A percentile compares a stretch with the other conserved stretches of the same genome.
phyloP scores from a whole-genome alignment of 2,888 invertebrate genomes.

The Yponomeuta sedellus region DNA sequence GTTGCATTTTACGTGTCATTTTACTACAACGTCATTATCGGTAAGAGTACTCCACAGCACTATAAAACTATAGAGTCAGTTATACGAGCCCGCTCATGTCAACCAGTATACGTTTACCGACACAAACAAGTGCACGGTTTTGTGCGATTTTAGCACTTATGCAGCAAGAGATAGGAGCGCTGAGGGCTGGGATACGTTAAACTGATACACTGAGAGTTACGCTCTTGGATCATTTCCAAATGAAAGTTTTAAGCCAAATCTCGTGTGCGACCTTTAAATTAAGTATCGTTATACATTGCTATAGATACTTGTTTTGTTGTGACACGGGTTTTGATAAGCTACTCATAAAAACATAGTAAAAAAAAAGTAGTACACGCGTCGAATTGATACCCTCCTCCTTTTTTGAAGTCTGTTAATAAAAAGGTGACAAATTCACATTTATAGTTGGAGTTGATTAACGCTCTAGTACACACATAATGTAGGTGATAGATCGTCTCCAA shows the following conservation, averaged over 20 bases:
- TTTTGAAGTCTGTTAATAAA: background rate
- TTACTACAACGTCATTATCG: conserved; percentile 91
- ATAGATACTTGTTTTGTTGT: background rate
- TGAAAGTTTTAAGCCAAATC: conserved; percentile 15
- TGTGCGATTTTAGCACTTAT: too few species aligned
- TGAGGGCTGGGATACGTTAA: background rate
- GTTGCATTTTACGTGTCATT: conserved; percentile 88
- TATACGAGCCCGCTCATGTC: background rate
- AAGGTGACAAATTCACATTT: background rate
- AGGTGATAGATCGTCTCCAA: too few species aligned
- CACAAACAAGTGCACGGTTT: too few species aligned
- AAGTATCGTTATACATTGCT: background rate
- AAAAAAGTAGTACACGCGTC: too few species aligned
- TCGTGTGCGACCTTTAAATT: background rate
- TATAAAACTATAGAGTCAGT: background rate
- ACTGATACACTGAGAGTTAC: background rate
- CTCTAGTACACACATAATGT: too few species aligned
- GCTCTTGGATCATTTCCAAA: conserved; percentile 17
- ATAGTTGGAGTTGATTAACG: background rate
- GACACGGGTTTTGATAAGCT: too few species aligned
- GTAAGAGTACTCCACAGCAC: conserved; percentile 46
- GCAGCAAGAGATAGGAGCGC: too few species aligned
- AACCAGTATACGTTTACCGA: background rate
- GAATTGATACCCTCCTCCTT: too few species aligned
- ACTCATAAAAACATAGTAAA: too few species aligned